Evolutionary conservation across 1,140 invertebrate species (phyloP), one percentile per base, ranked within the genome.

Genomic region (Listronotus bonariensis): DNA sequence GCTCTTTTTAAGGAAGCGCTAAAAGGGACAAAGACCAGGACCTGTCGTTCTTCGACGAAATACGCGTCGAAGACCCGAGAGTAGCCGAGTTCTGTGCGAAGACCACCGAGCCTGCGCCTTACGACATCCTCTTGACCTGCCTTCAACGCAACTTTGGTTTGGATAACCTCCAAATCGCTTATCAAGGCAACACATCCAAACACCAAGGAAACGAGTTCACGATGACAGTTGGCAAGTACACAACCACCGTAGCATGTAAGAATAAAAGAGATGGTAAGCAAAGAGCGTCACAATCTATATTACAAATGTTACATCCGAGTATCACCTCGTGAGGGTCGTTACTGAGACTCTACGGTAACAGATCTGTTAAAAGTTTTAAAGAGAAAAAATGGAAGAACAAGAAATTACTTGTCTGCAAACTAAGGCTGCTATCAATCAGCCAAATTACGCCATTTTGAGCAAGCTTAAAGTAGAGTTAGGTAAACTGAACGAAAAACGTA

Each of bases 211-310:
- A 97, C 79, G 92, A 97, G 82, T 95, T 96, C 74, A 92, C 89
- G 41, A 96, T 99, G 92, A 89, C 87, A 10, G 95, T 97, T 46
- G 95, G 95, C 12, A 94, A 96, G 76, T 94, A 98, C 74, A 89
- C 87, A 12, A 92, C 91, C 6, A 89, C 88, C n/a, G 92, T 94
- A 15, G 83, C 88, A 8, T 97, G 95, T 78, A 93, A 95, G 74
- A 98, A 98, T 81, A 98, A 98, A 80, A 88, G 94, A 72, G 95
- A 96, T 73, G 96, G 96, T n/a, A 98, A 98, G 79, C 96, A 99
- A 77, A 82, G 92, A 71, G 96, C 96, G 10, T 94, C 95, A 12
- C 96, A 98, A 81, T 88, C 92, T n/a, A 95, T 99, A 69, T 78
- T 99, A 32, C 92, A 97, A 79, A 68, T 69, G 34, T 79, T 97